Conservation (phyloP, 2,888 invertebrate genomes). For the Eubasilissa splendida region DNA sequence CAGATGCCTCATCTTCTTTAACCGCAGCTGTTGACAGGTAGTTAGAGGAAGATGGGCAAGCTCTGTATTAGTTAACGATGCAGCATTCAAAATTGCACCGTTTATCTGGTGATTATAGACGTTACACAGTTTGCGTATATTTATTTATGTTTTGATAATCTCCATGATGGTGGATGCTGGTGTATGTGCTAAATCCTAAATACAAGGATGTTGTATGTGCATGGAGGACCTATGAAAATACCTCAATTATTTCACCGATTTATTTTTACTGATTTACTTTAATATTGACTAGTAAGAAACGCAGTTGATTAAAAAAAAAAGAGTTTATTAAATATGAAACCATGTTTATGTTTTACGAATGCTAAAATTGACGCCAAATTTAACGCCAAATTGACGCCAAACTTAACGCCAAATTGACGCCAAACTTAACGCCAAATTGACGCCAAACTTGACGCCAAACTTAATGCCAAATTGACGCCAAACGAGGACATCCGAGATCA, state of each 20-base stretch:
- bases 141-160: conserved; percentile 50
- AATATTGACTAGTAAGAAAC: too few relatives aligned
- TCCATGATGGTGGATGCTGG: conserved; percentile 8
- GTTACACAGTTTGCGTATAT: conserved; percentile 36
- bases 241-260: not conserved
- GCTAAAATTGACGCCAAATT: too few relatives aligned
- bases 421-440: too few relatives aligned
- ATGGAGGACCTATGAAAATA: not conserved
- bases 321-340: too few relatives aligned
- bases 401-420: too few relatives aligned
- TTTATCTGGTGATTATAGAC: conserved; percentile 35
- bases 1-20: conserved; percentile 29
- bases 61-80: not conserved
- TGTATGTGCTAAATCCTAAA: not conserved
- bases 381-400: too few relatives aligned
- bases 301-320: too few relatives aligned
- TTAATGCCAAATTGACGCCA: too few relatives aligned
- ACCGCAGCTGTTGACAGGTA: conserved; percentile 28
- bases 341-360: too few relatives aligned
- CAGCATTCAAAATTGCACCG: conserved; percentile 38
- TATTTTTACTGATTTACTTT: too few relatives aligned
- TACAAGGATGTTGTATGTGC: not conserved
- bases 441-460: too few relatives aligned
- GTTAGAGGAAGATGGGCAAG: conserved; percentile 19
- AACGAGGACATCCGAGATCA: too few relatives aligned